Percentiles rank a stretch among this genome's conserved stretches.
Evolutionary conservation across 92 coral and sea anemone species (phyloP).

Genomic region (Meandrina meandrites): DNA sequence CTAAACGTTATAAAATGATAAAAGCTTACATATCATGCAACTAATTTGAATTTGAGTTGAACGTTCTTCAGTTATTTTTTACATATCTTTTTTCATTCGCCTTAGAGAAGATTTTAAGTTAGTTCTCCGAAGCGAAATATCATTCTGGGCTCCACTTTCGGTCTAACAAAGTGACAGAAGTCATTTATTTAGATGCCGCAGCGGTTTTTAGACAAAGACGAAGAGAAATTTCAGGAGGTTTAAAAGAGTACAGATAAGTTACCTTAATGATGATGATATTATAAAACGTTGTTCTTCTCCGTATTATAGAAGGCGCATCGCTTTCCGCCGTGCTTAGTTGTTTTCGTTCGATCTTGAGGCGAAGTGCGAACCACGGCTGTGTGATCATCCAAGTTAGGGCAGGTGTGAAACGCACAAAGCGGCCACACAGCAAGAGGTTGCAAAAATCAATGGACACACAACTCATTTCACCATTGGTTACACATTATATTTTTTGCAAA

Average conservation of each 20-base stretch:
- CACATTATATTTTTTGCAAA: background rate
- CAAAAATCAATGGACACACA: conserved; percentile 5
- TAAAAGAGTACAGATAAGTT: background rate
- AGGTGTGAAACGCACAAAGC: background rate
- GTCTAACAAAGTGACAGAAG: background rate
- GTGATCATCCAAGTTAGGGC: background rate
- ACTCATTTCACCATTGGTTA: conserved; percentile 4
- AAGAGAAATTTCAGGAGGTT: background rate
- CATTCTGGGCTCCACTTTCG: background rate
- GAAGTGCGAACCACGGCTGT: background rate
- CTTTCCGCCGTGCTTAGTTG: background rate
- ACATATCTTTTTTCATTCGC: background rate
- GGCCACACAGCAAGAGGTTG: background rate
- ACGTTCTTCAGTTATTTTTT: background rate
- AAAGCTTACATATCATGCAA: background rate
- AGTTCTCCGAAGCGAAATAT: background rate
- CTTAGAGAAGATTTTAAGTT: background rate
- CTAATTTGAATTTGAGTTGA: background rate
- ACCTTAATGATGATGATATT: background rate
- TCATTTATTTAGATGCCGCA: background rate
- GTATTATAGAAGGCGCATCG: background rate
- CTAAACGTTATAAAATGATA: background rate
- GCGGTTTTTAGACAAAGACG: background rate
- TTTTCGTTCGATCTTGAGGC: background rate
- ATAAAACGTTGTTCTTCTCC: background rate